Evolutionary conservation across 2,888 invertebrate species (phyloP).

Genomic region (Diarsia brunnea): DNA sequence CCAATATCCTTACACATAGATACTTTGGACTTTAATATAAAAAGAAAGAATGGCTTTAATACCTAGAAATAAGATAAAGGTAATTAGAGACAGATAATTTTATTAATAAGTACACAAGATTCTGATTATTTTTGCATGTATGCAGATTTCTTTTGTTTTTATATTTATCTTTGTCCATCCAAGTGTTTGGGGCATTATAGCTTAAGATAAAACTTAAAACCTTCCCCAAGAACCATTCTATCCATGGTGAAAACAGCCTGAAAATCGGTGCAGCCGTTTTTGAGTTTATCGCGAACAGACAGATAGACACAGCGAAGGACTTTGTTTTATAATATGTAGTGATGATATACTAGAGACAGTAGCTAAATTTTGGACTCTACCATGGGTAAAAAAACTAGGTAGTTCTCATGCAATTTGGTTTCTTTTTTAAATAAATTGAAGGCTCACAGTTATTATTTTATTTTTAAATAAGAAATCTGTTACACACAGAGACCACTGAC

Average conservation of each 20-base stretch:
- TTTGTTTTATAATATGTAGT: too few relatives aligned
- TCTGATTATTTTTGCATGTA: constrained; percentile 2
- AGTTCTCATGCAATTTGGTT: neutral
- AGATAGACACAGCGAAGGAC: too few relatives aligned
- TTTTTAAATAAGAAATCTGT: constrained; percentile 2
- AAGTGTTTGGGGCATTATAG: neutral
- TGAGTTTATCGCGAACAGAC: too few relatives aligned
- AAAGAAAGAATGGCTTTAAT: neutral
- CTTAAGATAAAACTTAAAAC: neutral
- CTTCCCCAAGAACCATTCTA: too few relatives aligned
- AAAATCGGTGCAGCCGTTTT: too few relatives aligned
- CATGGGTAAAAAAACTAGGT: neutral
- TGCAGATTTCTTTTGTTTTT: constrained; percentile 6
- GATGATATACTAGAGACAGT: neutral
- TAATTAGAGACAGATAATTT: constrained; percentile 30
- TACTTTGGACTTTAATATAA: neutral
- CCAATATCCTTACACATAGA: too few relatives aligned
- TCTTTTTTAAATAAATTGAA: neutral
- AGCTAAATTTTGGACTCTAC: neutral
- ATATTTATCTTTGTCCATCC: neutral
- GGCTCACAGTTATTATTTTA: neutral
- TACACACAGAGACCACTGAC: neutral
- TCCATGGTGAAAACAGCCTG: too few relatives aligned
- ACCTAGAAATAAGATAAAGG: constrained; percentile 30
- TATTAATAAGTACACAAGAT: neutral